Base-by-base conservation (phyloP, 2,113 vertebrate genomes). In the Pandion haliaetus region DNA sequence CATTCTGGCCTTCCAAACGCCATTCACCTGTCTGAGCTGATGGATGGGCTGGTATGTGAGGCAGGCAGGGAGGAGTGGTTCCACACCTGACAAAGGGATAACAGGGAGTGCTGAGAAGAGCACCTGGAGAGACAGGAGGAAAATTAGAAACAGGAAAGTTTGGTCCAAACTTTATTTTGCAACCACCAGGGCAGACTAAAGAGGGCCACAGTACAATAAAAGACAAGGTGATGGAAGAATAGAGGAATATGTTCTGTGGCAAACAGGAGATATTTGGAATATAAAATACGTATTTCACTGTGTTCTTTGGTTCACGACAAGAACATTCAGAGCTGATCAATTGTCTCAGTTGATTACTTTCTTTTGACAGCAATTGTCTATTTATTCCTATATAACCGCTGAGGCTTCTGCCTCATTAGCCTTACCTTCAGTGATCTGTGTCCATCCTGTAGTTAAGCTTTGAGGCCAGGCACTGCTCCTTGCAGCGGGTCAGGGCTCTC, bases 11-110 rank as follows among this genome's bases (percentile, higher is more conserved):
- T 36, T 23, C 47, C n/a, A 34, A 63, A 31, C 0, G 2, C 31
- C n/a, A 9, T 36, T 86, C 28, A 31, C 25, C 31, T 2, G 2
- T 4, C 4, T 32, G 18, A 74, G 52, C 8, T 55, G 67, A 57
- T 21, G 34, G 28, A 26, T 50, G 23, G n/a, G 47, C 54, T 83
- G 0, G 0, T 63, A 6, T 0, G 0, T 45, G 28, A 44, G 49
- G 31, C 36, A 81, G 45, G 31, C 36, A 57, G 23, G 52, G n/a
- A 89, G 15, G 42, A 54, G 20, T 6, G 9, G 31, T 32, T 71
- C 76, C 24, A 42, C 5, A 16, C 14, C 36, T 86, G 74, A 32
- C 38, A 71, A 32, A 67, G 36, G 14, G 55, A 23, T 47, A 65
- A 86, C 0, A 1, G 38, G 17, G 18, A 32, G 5, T 50, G 11